Conservation (phyloP, 2,797 vertebrate species). For the Gymnoscopelus braueri region DNA sequence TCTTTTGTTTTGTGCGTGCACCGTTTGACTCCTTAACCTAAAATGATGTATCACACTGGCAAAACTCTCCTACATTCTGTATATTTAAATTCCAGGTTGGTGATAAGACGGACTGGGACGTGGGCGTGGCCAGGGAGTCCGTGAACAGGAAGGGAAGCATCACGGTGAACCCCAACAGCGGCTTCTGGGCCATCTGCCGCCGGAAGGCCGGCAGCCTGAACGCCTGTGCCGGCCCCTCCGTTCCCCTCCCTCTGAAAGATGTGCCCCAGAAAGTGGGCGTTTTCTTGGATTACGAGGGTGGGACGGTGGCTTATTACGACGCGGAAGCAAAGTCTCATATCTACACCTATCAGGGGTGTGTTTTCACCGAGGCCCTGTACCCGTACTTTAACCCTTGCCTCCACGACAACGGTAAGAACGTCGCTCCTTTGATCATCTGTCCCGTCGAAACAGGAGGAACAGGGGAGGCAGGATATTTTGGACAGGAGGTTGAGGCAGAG, state of each 20-base stretch:
- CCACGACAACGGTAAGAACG: slow-evolving; percentile 65
- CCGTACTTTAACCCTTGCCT: slow-evolving; percentile 77
- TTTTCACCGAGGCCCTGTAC: slow-evolving; percentile 63
- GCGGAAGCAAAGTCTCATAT: slow-evolving; percentile 58
- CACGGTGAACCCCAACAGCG: slow-evolving; percentile 60
- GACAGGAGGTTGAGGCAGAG: background rate
- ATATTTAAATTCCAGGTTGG: slow-evolving; percentile 42
- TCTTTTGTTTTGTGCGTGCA: no score
- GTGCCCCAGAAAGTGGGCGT: slow-evolving; percentile 64
- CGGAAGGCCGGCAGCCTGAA: slow-evolving; percentile 58
- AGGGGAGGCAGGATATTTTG: background rate
- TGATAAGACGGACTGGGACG: slow-evolving; percentile 80
- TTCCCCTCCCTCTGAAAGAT: slow-evolving; percentile 46
- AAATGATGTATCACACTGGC: no score
- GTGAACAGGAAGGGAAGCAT: slow-evolving; percentile 78
- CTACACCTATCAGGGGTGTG: slow-evolving; percentile 62
- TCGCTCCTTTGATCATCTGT: slow-evolving; percentile 61
- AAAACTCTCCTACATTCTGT: no score
- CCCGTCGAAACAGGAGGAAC: background rate
- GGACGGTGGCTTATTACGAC: slow-evolving; percentile 74
- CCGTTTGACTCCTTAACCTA: no score
- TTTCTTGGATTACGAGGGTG: slow-evolving; percentile 71
- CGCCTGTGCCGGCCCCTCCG: slow-evolving; percentile 56
- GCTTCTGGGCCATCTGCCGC: slow-evolving; percentile 76
- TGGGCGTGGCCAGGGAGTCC: slow-evolving; percentile 79